Evolutionary conservation across 2,113 vertebrate genomes (phyloP).

Genomic region (Pangasianodon gigas): DNA sequence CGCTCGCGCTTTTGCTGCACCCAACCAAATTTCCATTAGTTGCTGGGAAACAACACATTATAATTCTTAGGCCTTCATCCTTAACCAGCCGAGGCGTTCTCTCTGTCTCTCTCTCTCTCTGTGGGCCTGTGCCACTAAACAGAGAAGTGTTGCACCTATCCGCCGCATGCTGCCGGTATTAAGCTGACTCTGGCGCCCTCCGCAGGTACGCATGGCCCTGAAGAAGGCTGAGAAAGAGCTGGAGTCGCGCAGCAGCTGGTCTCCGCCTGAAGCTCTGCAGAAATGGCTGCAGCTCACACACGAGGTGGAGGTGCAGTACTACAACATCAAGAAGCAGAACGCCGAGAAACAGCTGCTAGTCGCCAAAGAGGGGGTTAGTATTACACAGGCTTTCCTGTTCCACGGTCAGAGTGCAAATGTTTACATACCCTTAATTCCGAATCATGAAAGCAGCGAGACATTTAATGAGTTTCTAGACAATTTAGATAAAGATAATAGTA

Average conservation of each 20-base stretch:
- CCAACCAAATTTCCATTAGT: slow-evolving; percentile 30
- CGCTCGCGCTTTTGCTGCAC: background rate
- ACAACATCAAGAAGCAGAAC: slow-evolving; percentile 96
- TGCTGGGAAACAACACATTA: slow-evolving; percentile 25
- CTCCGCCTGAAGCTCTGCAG: slow-evolving; percentile 88
- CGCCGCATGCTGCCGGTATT: background rate
- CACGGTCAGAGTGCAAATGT: background rate
- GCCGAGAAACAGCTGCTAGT: slow-evolving; percentile 92
- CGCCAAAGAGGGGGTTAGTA: slow-evolving; percentile 93
- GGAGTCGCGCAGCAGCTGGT: slow-evolving; percentile 90
- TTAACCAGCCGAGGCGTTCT: background rate
- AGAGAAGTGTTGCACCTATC: background rate
- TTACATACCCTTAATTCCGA: background rate
- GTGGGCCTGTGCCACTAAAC: background rate
- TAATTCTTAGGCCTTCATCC: background rate
- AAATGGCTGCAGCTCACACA: slow-evolving; percentile 98
- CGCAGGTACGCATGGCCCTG: slow-evolving; percentile 91
- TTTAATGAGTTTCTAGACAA: background rate
- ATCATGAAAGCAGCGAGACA: background rate
- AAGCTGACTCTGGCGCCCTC: slow-evolving; percentile 28
- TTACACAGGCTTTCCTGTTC: background rate
- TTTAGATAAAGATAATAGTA: background rate
- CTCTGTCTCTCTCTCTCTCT: background rate
- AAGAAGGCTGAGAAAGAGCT: slow-evolving; percentile 96
- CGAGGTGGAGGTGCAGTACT: slow-evolving; percentile 97